phyloP scores from a whole-genome alignment of 2,888 invertebrate genomes.

The Drosophila algonquin region DNA sequence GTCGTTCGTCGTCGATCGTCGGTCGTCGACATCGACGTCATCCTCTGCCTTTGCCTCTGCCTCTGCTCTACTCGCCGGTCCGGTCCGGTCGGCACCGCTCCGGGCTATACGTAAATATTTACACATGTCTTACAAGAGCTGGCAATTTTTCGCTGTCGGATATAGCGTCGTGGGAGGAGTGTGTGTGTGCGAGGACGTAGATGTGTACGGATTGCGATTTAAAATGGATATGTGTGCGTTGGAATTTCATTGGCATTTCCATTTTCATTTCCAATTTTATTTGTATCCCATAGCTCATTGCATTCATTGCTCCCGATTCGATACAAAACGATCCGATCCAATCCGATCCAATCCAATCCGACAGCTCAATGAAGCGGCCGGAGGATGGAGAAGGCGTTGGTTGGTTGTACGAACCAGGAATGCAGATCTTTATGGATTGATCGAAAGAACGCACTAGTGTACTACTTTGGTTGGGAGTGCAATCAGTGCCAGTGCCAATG shows the following conservation, averaged over 20 bases:
- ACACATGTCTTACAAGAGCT: constrained; percentile 76
- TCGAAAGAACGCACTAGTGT: not conserved
- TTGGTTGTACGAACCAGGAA: not conserved
- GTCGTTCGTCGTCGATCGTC: constrained; percentile 63
- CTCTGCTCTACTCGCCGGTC: not conserved
- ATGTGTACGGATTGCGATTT: not conserved
- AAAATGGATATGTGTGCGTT: constrained; percentile 28
- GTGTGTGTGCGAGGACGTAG: not conserved
- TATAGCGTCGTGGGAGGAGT: constrained; percentile 16
- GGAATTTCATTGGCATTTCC: constrained; percentile 77
- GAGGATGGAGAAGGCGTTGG: not conserved
- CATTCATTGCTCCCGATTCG: constrained; percentile 19
- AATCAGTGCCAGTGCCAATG: not conserved
- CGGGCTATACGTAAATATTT: constrained; percentile 69
- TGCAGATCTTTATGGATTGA: not conserved
- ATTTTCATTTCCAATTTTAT: constrained; percentile 37
- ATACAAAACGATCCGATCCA: not conserved
- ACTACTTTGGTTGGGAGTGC: not conserved
- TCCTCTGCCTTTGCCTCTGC: not conserved
- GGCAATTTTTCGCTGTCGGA: constrained; percentile 70
- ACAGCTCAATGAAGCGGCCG: constrained; percentile 21
- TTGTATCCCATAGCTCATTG: constrained; percentile 13
- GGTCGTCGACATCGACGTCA: constrained; percentile 74
- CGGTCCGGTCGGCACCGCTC: not conserved
- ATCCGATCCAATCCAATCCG: not conserved